These are phyloP conservation scores for Meriones unguiculatus DNA, from an alignment of 2,113 vertebrate species.

Conservation along the genomic window DNA sequence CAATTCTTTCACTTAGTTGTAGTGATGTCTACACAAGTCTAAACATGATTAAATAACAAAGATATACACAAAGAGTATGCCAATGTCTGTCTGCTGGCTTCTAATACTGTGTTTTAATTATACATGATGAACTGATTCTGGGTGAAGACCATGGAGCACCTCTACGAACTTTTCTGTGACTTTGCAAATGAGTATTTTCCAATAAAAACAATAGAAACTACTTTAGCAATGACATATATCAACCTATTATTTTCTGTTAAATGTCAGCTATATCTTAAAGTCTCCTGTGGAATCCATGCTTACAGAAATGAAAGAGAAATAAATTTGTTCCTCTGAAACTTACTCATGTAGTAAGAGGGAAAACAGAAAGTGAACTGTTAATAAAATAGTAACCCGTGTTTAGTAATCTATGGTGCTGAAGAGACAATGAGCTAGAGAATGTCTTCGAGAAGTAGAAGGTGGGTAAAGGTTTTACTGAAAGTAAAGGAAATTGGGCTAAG, in stretches of 20 bases:
- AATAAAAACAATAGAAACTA: not conserved
- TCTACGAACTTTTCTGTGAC: not conserved
- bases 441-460: not conserved
- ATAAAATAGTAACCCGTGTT: not conserved
- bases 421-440: not conserved
- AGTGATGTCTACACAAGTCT: not conserved
- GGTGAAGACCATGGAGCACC: not conserved
- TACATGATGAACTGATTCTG: not conserved
- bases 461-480: not conserved
- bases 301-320: not conserved
- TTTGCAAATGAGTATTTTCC: not conserved
- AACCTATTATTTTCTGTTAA: not conserved
- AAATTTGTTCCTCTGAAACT: not conserved
- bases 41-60: not conserved
- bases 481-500: not conserved
- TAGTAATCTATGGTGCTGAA: not conserved
- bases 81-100: not conserved
- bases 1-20: not conserved
- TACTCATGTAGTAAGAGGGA: not conserved
- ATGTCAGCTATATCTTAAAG: not conserved
- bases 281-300: not conserved
- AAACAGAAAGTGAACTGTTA: not conserved
- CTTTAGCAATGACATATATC: not conserved
- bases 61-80: not conserved
- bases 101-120: not conserved